Base-by-base conservation (phyloP, 2,113 vertebrate species). In the Vidua macroura region DNA sequence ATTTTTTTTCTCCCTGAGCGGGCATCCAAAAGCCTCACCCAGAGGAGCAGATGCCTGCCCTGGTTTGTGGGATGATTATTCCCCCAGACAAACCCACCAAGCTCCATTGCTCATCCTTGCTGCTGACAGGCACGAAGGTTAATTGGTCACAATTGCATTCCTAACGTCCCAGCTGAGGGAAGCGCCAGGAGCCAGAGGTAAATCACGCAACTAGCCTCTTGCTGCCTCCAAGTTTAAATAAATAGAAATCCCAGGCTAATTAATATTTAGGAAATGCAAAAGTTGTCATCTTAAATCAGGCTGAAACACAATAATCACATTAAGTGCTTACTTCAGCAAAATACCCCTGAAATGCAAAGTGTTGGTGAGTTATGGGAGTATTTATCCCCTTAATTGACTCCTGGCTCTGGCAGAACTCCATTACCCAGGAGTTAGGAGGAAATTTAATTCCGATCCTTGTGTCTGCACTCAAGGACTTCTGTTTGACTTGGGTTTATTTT, bases 231-330 rank as follows among this genome's bases (percentile, higher is more conserved):
- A 95, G 86, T 66, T 96, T 83, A 89, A 95, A 94, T 91, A 95
- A 93, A 96, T 93, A 93, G 93, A 93, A 97, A 96, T 92, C 11
- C 67, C 58, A 13, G 78, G 72, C 92, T 97, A 97, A 98, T 98
- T 97, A 97, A 97, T 97, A 96, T 96, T 97, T 97, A 95, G 97
- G 68, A 95, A 98, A 97, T 90, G 93, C 93, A 97, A 83, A 97
- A 78, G 48, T 96, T 97, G 94, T 97, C 97, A 91, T 97, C 97
- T 95, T 97, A 97, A 97, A 97, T 97, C 97, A 98, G 95, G 91
- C 94, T 95, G 94, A 95, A 97, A 94, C 94, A 94, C 94, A 97
- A 97, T 96, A 96, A 97, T 97, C 96, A 92, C 88, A 95, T n/a
- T 88, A 94, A 96, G 88, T 92, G 96, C 91, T 97, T 97, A 97